Evolutionary conservation across 1,140 invertebrate genomes (phyloP), one percentile per base, ranked within the genome.

Genomic region (Telenomus remus): DNA sequence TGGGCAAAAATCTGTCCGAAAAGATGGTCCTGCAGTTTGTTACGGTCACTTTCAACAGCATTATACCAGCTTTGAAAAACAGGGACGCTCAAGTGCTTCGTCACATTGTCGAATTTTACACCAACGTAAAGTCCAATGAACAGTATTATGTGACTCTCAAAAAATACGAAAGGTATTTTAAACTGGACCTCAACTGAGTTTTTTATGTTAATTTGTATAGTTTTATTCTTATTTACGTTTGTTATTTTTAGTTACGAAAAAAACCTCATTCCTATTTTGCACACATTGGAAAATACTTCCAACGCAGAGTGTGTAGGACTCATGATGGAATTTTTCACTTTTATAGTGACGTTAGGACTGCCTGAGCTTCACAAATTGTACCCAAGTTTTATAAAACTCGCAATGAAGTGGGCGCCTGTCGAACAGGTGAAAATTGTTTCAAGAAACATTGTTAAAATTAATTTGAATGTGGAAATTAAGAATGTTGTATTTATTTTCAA

Each of bases 101-200:
- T 57, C 90, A 91, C 42, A 86, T 89, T 11, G 86, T 90, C 13
- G 89, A 90, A 48, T 91, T 91, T 80, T 91, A 90, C 69, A 81
- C 89, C 11, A 90, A 91, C 76, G 82, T 90, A 4, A 83, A 82
- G 9, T 72, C 84, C 34, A 87, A 86, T 35, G 83, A 84, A 65
- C 81, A 82, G 51, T 84, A 34, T 51, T 69, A 76, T 46, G 9
- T 71, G 16, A 64, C 79, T 35, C 63, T 80, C 43, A 49, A 69
- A 6, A 65, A 74, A 57, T 80, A 82, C 60, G 42, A 69, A 34
- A 79, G 68, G 79, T 82, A 61, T 60, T 46, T 43, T 46, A 27
- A n/a, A 44, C 5, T n/a, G 5, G 34, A n/a, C 37, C 3, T 27
- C 2, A 3, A 39, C 37, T n/a, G n/a, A n/a, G n/a, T n/a, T n/a